These are phyloP conservation scores for Trachemys scripta DNA, from an alignment of 2,113 vertebrate species.

Conservation along the genomic window DNA sequence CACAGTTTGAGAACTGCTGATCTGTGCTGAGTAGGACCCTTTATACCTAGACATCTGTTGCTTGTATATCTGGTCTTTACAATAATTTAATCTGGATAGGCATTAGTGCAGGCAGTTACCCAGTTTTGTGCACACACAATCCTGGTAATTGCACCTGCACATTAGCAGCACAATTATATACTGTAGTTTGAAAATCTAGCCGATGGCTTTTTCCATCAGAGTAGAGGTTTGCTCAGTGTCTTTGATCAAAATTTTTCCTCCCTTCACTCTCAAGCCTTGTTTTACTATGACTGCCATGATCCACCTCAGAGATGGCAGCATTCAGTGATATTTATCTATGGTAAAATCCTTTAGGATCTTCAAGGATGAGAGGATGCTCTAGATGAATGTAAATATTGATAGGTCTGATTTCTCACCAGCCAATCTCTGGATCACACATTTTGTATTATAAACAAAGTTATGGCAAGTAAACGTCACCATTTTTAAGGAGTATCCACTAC, in stretches of 20 bases:
- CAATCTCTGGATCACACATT: neutral
- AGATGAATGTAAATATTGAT: neutral
- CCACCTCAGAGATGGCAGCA: neutral
- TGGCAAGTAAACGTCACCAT: neutral
- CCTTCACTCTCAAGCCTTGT: neutral
- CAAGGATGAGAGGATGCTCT: neutral
- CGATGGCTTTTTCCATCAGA: neutral
- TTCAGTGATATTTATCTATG: neutral
- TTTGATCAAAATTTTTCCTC: neutral
- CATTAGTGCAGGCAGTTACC: neutral
- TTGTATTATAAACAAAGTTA: neutral
- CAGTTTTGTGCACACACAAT: neutral
- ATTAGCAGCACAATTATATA: neutral
- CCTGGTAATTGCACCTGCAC: neutral
- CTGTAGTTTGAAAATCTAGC: neutral
- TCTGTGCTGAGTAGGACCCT: neutral
- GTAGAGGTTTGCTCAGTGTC: neutral
- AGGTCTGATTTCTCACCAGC: neutral
- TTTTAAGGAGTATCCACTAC: neutral
- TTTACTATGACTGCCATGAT: neutral
- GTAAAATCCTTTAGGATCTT: neutral
- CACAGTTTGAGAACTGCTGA: too few relatives aligned
- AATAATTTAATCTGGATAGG: neutral
- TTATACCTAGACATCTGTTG: neutral
- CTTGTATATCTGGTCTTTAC: neutral